Percentiles rank a stretch among this genome's conserved stretches.
Conservation (phyloP, 2,797 vertebrate genomes). For the Acridotheres tristis region DNA sequence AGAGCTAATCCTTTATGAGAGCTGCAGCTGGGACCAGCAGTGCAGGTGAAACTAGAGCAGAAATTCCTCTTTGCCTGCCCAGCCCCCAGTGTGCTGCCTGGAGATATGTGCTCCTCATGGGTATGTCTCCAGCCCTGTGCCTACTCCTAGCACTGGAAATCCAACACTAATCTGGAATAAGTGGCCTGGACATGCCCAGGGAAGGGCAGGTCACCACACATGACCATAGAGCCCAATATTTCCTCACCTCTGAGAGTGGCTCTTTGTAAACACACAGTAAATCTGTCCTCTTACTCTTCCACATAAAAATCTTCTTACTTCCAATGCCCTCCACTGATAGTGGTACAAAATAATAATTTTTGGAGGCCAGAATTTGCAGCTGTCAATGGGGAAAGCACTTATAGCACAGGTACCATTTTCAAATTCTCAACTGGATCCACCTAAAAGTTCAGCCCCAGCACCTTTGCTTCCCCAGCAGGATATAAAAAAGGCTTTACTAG, state of each 20-base stretch:
- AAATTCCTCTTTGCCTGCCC: neutral
- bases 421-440: neutral
- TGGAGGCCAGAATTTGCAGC: neutral
- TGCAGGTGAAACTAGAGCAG: neutral
- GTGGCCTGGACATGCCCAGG: rapidly evolving
- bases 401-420: neutral
- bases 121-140: neutral
- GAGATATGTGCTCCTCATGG: neutral
- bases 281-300: neutral
- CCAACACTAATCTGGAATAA: neutral
- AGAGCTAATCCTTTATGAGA: neutral
- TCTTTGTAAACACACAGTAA: neutral
- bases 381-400: neutral
- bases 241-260: neutral
- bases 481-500: neutral
- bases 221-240: neutral
- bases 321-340: neutral
- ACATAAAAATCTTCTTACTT: neutral
- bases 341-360: neutral
- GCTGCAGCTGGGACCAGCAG: neutral
- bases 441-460: neutral
- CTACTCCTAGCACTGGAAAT: neutral
- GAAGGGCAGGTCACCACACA: neutral
- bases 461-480: neutral
- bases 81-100: neutral